Evolutionary conservation across 2,888 invertebrate species (phyloP).

Genomic region (Neria commutata): DNA sequence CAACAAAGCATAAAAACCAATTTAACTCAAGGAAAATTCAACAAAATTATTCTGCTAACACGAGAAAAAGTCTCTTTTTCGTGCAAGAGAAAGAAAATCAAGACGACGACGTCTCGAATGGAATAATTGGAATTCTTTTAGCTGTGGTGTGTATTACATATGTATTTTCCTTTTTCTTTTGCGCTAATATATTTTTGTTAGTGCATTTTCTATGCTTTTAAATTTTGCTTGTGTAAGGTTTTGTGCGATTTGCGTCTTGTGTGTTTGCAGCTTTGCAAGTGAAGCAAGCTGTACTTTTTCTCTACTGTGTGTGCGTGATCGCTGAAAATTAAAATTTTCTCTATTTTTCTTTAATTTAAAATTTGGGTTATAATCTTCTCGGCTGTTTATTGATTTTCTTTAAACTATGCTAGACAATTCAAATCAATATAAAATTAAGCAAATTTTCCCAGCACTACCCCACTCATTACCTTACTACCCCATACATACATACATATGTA

Average conservation of each 20-base stretch:
- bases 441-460: too few relatives aligned
- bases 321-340: constrained; percentile 13
- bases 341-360: background rate
- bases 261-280: constrained; percentile 1
- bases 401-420: background rate
- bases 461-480: too few relatives aligned
- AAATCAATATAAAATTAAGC: background rate
- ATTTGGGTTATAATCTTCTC: background rate
- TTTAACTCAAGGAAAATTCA: too few relatives aligned
- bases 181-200: too few relatives aligned
- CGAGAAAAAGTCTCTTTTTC: too few relatives aligned
- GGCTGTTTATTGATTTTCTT: too few relatives aligned
- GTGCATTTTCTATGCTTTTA: constrained; percentile 6
- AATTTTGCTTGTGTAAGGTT: constrained; percentile 1
- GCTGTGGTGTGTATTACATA: constrained; percentile 30
- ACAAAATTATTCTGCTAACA: too few relatives aligned
- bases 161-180: constrained; percentile 22
- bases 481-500: background rate
- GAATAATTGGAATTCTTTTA: background rate
- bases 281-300: constrained; percentile 6
- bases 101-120: too few relatives aligned
- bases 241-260: too few relatives aligned
- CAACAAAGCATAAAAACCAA: too few relatives aligned
- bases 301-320: constrained; percentile 1
- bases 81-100: too few relatives aligned